A percentile compares a stretch with the other conserved stretches of the same genome.
Conservation (phyloP, 2,113 vertebrate species). For the Spermophilus dauricus region DNA sequence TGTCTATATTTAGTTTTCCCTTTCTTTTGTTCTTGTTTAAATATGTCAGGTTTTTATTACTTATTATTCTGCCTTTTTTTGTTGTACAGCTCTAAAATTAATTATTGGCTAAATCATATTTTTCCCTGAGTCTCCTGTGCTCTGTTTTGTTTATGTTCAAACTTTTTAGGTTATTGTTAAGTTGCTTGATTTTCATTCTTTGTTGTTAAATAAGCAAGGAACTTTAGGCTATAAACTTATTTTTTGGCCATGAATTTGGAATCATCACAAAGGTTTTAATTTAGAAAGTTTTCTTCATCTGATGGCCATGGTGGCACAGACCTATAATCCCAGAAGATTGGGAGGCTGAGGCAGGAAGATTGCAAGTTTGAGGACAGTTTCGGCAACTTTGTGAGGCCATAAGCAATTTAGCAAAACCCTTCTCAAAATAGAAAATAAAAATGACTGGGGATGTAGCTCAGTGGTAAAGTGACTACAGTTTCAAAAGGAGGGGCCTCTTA, state of each 20-base stretch:
- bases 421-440: no score
- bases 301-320: no score
- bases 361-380: no score
- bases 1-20: not conserved
- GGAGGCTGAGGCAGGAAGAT: no score
- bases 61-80: conserved; percentile 9
- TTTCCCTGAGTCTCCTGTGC: not conserved
- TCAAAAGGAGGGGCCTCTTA: no score
- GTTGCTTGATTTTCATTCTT: not conserved
- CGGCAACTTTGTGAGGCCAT: no score
- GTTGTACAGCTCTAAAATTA: conserved; percentile 13
- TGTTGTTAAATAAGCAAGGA: conserved; percentile 25
- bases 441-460: no score
- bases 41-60: not conserved
- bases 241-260: not conserved
- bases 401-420: no score
- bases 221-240: not conserved
- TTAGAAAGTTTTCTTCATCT: conserved; percentile 25
- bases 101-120: not conserved
- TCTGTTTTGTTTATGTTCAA: not conserved
- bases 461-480: no score
- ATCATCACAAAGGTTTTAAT: conserved; percentile 24
- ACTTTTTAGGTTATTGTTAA: not conserved
- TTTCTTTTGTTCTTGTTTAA: conserved; percentile 21
- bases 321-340: no score